Percentiles rank a stretch among this genome's conserved stretches.
Conservation (phyloP, 1,140 invertebrate species). For the Drosophila nigromelanica region DNA sequence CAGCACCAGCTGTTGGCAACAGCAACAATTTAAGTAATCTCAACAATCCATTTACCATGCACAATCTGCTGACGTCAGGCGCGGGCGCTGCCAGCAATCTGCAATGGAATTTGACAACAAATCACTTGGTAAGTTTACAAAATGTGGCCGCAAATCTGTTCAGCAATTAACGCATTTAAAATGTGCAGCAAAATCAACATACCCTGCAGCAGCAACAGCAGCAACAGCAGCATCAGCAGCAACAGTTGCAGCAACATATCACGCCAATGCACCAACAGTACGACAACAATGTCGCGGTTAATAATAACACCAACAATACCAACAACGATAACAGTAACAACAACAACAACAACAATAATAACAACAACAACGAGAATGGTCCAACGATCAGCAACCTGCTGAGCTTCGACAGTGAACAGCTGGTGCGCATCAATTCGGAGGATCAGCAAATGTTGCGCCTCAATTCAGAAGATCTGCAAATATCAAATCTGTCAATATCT, state of each 20-base stretch:
- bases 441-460: conserved; percentile 84
- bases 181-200: conserved; percentile 56
- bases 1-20: conserved; percentile 35
- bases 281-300: conserved; percentile 48
- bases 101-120: conserved; percentile 76
- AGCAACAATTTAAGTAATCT: conserved; percentile 76
- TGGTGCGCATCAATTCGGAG: conserved; percentile 84
- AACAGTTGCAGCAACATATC: conserved; percentile 61
- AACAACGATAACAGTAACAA: conserved; percentile 42
- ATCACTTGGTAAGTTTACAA: conserved; percentile 59
- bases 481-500: conserved; percentile 81
- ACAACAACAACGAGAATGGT: conserved; percentile 63
- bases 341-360: conserved; percentile 33
- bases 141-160: background rate
- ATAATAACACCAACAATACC: conserved; percentile 53
- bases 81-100: conserved; percentile 54
- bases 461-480: conserved; percentile 84
- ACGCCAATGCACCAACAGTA: conserved; percentile 59
- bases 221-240: conserved; percentile 51
- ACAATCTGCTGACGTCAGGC: conserved; percentile 67
- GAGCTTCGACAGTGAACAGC: conserved; percentile 84
- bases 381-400: conserved; percentile 82
- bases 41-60: conserved; percentile 80
- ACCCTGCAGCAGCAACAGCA: conserved; percentile 57
- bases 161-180: background rate